phyloP scores from a whole-genome alignment of 1,140 invertebrate genomes.

The Heliconius congener region DNA sequence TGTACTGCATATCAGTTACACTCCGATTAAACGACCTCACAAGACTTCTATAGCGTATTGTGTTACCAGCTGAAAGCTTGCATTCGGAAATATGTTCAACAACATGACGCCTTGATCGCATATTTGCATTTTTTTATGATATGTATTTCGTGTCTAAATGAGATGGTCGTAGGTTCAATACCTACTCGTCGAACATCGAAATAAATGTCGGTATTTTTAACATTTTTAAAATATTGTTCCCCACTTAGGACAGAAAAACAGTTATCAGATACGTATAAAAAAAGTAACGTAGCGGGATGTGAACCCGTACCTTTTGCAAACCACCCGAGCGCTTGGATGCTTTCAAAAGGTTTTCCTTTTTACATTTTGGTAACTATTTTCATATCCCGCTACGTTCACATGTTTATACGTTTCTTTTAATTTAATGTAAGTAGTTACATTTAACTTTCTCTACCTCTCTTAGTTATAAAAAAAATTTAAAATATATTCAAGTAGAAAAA shows the following conservation, averaged over 20 bases:
- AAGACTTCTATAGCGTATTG: conserved; percentile 31
- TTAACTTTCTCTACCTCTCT: too few species aligned
- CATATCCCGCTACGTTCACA: too few species aligned
- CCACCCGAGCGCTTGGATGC: too few species aligned
- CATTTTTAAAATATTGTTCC: too few species aligned
- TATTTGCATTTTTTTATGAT: background rate
- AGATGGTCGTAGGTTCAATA: background rate
- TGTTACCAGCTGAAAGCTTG: conserved; percentile 18
- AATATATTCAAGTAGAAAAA: too few species aligned
- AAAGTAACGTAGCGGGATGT: background rate
- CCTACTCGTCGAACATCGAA: background rate
- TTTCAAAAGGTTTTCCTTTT: too few species aligned
- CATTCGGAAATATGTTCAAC: background rate
- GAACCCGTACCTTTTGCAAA: too few species aligned
- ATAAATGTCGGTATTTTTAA: background rate
- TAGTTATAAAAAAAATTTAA: too few species aligned
- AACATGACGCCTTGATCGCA: background rate
- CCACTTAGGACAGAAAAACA: background rate
- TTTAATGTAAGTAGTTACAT: too few species aligned
- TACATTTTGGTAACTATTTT: too few species aligned
- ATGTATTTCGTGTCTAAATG: background rate
- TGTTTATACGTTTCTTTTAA: too few species aligned
- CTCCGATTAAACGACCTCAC: conserved; percentile 37
- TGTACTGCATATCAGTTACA: conserved; percentile 36
- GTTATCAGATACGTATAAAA: background rate